Percentiles rank a stretch among this genome's conserved stretches.
Evolutionary conservation across 2,113 vertebrate species (phyloP).

Genomic region (Natator depressus): DNA sequence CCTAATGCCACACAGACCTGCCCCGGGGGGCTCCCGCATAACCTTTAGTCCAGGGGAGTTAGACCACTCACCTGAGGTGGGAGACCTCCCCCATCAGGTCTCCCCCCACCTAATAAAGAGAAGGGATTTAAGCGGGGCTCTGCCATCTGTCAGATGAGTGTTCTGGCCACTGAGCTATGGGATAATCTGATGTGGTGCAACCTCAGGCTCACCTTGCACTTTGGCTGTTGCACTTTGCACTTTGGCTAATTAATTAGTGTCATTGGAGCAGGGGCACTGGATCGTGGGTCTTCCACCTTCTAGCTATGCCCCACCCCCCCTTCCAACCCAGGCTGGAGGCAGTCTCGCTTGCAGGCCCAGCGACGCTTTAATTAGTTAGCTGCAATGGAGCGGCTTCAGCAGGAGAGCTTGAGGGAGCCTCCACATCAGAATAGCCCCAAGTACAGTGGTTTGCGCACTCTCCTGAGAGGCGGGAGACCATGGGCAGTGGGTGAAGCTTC

Average conservation of each 20-base stretch:
- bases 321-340: neutral
- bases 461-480: neutral
- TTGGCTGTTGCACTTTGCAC: neutral
- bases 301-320: neutral
- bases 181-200: neutral
- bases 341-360: neutral
- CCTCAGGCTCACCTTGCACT: neutral
- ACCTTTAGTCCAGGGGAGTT: neutral
- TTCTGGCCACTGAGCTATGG: too few species aligned
- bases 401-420: neutral
- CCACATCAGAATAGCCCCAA: too few species aligned
- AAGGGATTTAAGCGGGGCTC: neutral
- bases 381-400: neutral
- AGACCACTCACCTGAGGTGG: neutral
- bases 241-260: neutral
- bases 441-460: neutral
- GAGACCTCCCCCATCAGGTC: too few species aligned
- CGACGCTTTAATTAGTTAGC: neutral
- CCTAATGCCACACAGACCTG: neutral
- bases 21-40: neutral
- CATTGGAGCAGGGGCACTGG: neutral
- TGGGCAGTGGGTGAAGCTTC: too few species aligned
- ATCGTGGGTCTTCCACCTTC: neutral
- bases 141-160: too few species aligned
- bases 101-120: too few species aligned